Base-by-base conservation (phyloP, 2,888 invertebrate genomes). In the Dioctria linearis region DNA sequence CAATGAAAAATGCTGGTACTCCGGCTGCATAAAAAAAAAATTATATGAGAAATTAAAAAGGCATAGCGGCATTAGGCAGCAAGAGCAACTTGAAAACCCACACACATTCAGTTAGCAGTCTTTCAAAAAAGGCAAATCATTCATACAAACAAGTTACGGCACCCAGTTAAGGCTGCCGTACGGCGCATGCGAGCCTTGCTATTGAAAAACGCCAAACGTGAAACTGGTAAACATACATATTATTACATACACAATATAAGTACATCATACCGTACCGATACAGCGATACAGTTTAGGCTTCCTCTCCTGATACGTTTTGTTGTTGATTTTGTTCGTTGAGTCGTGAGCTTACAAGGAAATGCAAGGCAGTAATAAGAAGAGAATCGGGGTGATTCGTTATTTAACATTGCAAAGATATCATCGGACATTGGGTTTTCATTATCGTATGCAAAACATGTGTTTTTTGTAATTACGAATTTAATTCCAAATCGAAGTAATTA, bases 111-210 rank as follows among this genome's bases (percentile, higher is more conserved):
- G 73, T 59, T 57, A 13, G 57, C n/a, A 73, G 57, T 54, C 43
- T 71, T 46, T 46, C 42, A 39, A 73, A 73, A 73, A 73, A 73
- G 73, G 73, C 57, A 73, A 73, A 73, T 25, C 54, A 73, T 73
- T 59, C 73, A 73, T 59, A 57, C 73, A 57, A 73, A 73, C 73
- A 25, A 73, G 73, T 73, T 73, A 59, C 42, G 73, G 73, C 73
- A 73, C 59, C 73, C 43, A 54, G 73, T 54, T 73, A 40, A 57
- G 73, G 73, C 25, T 25, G 25, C 59, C 73, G 73, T 51, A 25
- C 25, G 73, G 73, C 73, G 73, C 73, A 73, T 73, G 73, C 57
- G 73, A 78, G 78, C 76, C 76, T 76, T 76, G 76, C 46, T 76
- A 76, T 76, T 76, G 66, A 78, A 78, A 6, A 78, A 66, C 51